Base-by-base conservation (phyloP, 2,888 invertebrate species). In the Melieria crassipennis region DNA sequence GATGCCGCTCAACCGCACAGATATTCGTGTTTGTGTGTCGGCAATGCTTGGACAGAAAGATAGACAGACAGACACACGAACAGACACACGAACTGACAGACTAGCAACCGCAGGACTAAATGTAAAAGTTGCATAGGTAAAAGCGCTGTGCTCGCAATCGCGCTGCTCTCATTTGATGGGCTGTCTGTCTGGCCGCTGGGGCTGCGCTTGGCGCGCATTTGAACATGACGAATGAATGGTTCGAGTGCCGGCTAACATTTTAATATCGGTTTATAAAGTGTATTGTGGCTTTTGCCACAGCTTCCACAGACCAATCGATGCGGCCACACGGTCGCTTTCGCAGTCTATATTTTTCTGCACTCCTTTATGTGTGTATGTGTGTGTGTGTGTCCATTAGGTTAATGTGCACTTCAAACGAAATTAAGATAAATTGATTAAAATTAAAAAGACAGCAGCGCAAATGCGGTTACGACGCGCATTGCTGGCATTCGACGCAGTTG, bases 391-490 rank as follows among this genome's bases (percentile, higher is more conserved):
- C 84, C 85, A 84, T 84, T 84, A 84, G 84, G 82, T 84, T 83
- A 83, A 83, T 83, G 84, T 80, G 82, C 83, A 81, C 83, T 81
- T 79, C 83, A 83, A 84, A 82, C 80, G 79, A 82, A 83, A 84
- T 84, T 84, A 84, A 85, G 84, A 84, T 84, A 82, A 84, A 84
- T 84, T 85, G 85, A 84, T 84, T 82, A 83, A 82, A 84, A 84
- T 82, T 83, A 81, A 79, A 77, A 79, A 82, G 81, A 67, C 65
- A 73, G 73, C 66, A 65, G 72, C 64, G 73, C 66, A 71, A 68
- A 73, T 76, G 75, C 67, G 75, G 75, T 72, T 72, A 61, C 42
- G 46, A 47, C 58, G 10, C 58, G 58, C 30, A 30, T 30, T 30
- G 30, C 30, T 30, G 30, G 30, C 30, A 30, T 30, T 30, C 30